Evolutionary conservation across 2,113 vertebrate genomes (phyloP).

Genomic region (Salminus brasiliensis): DNA sequence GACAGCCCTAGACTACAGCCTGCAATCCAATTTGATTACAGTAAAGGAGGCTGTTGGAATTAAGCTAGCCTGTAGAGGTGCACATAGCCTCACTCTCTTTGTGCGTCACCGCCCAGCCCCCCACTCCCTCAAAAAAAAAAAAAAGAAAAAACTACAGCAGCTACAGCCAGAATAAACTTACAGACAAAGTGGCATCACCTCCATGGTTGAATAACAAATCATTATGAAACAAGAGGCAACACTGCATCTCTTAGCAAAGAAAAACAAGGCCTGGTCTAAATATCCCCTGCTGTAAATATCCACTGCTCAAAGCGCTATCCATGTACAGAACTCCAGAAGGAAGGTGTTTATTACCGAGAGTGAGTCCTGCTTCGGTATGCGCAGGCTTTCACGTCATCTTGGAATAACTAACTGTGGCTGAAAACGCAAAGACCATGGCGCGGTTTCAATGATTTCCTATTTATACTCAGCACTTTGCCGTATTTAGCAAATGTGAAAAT

Average conservation of each 20-base stretch:
- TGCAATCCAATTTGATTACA: conserved; percentile 39
- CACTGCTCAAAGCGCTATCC: not conserved
- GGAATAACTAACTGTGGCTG: not conserved
- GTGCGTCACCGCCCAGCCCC: too few species aligned
- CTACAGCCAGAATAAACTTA: not conserved
- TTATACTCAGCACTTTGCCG: conserved; percentile 22
- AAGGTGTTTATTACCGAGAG: not conserved
- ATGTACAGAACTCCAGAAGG: too few species aligned
- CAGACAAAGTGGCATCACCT: not conserved
- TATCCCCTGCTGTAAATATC: not conserved
- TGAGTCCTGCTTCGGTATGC: not conserved
- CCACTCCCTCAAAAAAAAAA: not conserved
- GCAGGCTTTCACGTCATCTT: not conserved
- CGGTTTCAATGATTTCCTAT: conserved; percentile 1
- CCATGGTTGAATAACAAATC: not conserved
- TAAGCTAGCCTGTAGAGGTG: not conserved
- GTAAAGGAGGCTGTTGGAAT: conserved; percentile 12
- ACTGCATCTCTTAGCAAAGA: not conserved
- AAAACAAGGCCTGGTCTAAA: not conserved
- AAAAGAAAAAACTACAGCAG: not conserved
- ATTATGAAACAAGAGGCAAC: not conserved
- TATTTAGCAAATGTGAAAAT: conserved; percentile 48
- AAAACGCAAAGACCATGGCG: not conserved
- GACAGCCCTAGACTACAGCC: conserved; percentile 4
- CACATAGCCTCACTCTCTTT: not conserved